Base-by-base conservation (phyloP, 35 echinoderm and acorn worm species). In the Amphiura filiformis region DNA sequence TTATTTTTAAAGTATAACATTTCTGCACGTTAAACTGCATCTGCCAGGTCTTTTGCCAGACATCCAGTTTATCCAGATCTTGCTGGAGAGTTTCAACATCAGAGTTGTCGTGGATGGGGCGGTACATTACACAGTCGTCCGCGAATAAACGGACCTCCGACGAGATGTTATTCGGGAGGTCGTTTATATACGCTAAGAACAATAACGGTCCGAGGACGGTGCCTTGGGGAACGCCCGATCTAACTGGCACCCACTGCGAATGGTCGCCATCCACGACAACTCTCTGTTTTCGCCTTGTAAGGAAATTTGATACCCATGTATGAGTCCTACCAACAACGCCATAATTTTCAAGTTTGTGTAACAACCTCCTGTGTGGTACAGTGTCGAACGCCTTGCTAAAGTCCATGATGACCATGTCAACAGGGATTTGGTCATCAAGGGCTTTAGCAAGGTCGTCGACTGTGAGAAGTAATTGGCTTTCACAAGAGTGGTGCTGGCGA, bases 201-300 rank as follows among this genome's bases (percentile, higher is more conserved):
- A n/a, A 94, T 26, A 38, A 87, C 33, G 34, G 88, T 52, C n/a
- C 88, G 61, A 17, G 82, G 56, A 88, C 35, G 93, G 82, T n/a
- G 26, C 93, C 93, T 65, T 94, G 88, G 13, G 88, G 89, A 13
- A 94, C 93, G 18, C 88, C 88, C 22, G 84, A 91, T 22, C 18
- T 37, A 33, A 94, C 64, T 36, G 47, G 35, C 4, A 52, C 70
- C 32, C 28, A 39, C 30, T 40, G 26, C 39, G 89, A 91, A 20
- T 77, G 17, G 61, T 82, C 35, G 12, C 88, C 88, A 65, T 94
- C 89, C 17, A 93, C 11, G 0, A 94, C 79, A 39, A 91, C 87
- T 87, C 37, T 80, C 37, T 90, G 88, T 28, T 85, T 37, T 0
- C 92, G 14, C 32, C 81, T 81, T 14, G 76, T 76, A 1, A 94